phyloP scores from a whole-genome alignment of 2,888 invertebrate species.

The Erebia epiphron region DNA sequence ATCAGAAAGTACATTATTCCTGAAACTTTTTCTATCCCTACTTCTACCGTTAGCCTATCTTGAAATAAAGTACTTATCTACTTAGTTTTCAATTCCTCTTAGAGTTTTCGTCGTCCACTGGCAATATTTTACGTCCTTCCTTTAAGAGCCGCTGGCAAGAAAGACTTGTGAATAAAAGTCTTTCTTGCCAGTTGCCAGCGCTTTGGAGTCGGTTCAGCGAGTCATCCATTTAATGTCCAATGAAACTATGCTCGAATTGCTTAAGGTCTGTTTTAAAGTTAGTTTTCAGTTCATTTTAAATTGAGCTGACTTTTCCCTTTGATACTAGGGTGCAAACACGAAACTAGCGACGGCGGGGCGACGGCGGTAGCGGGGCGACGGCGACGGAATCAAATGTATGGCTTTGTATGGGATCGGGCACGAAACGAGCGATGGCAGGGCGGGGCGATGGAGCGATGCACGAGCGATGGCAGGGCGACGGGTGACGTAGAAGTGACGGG shows the following conservation, averaged over 20 bases:
- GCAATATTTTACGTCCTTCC: background rate
- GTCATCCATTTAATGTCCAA: conserved; percentile 4
- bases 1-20: background rate
- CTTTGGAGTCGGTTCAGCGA: background rate
- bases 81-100: conserved; percentile 12
- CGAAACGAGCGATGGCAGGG: no score
- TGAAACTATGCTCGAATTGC: conserved; percentile 7
- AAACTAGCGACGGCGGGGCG: no score
- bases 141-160: no score
- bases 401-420: no score
- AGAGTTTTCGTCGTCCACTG: background rate
- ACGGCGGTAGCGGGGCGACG: no score
- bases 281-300: background rate
- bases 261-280: background rate
- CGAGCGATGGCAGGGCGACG: no score
- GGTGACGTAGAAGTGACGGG: no score
- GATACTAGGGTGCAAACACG: no score
- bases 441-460: no score
- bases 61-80: conserved; percentile 4
- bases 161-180: background rate
- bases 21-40: background rate
- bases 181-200: background rate
- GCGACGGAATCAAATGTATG: no score
- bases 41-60: background rate
- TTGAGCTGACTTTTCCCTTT: no score